Evolutionary conservation across 2,888 invertebrate species (phyloP).

Genomic region (Nymphalis polychloros): DNA sequence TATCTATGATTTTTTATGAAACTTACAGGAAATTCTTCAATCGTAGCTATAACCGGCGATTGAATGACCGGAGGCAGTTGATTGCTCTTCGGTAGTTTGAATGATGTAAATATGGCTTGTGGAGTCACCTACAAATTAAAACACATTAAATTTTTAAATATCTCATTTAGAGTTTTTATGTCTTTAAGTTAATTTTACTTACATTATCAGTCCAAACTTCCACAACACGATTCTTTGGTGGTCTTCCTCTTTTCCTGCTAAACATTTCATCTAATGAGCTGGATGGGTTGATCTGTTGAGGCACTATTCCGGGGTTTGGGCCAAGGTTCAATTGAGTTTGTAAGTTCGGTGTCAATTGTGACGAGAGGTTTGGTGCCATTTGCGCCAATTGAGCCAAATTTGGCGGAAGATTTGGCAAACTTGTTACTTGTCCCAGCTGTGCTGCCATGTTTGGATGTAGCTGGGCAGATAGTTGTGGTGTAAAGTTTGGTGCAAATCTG

Average conservation of each 20-base stretch:
- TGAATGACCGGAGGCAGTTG: conserved; percentile 69
- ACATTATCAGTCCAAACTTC: conserved; percentile 94
- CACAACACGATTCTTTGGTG: conserved; percentile 97
- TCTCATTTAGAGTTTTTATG: conserved; percentile 5
- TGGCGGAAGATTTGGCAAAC: conserved; percentile 67
- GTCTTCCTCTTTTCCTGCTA: conserved; percentile 94
- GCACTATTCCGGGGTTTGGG: conserved; percentile 62
- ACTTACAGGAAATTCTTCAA: conserved; percentile 77
- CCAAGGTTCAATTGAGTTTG: conserved; percentile 73
- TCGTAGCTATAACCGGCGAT: conserved; percentile 67
- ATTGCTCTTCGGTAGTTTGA: conserved; percentile 91
- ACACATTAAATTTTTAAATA: conserved; percentile 17
- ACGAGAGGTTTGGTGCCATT: conserved; percentile 72
- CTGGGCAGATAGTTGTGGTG: conserved; percentile 73
- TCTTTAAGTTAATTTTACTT: conserved; percentile 58
- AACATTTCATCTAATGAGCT: conserved; percentile 95
- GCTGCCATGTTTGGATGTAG: conserved; percentile 78
- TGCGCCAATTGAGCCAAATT: conserved; percentile 75
- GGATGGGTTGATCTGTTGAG: conserved; percentile 76
- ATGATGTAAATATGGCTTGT: conserved; percentile 95
- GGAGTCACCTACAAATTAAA: conserved; percentile 83
- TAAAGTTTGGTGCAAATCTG: conserved; percentile 81
- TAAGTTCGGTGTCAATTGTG: conserved; percentile 70
- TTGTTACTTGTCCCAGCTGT: conserved; percentile 72
- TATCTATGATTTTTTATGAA: neutral